Evolutionary conservation across 2,888 invertebrate genomes (phyloP).

Genomic region (Caenorhabditis doughertyi): DNA sequence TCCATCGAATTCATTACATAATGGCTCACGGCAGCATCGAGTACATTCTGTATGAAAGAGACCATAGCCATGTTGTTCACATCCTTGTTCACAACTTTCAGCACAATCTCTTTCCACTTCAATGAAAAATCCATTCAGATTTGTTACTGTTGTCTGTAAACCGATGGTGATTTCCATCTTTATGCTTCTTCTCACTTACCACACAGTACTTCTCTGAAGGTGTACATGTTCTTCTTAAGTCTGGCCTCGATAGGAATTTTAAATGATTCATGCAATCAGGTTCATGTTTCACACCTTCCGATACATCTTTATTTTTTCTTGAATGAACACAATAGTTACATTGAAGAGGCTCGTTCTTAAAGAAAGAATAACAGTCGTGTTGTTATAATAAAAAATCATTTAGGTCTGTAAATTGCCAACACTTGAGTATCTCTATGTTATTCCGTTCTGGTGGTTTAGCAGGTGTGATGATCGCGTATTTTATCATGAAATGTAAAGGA

Average conservation of each 20-base stretch:
- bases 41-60: constrained; percentile 76
- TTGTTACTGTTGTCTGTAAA: constrained; percentile 78
- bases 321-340: constrained; percentile 77
- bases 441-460: too few species aligned
- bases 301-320: constrained; percentile 71
- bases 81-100: constrained; percentile 73
- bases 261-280: constrained; percentile 77
- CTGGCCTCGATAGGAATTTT: constrained; percentile 72
- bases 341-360: constrained; percentile 54
- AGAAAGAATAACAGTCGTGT: not conserved
- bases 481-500: too few species aligned
- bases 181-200: constrained; percentile 51
- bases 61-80: constrained; percentile 75
- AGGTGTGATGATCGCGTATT: too few species aligned
- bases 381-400: too few species aligned
- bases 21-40: constrained; percentile 69
- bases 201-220: constrained; percentile 70
- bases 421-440: too few species aligned
- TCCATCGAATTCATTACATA: constrained; percentile 80
- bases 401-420: too few species aligned
- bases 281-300: constrained; percentile 72
- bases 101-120: constrained; percentile 78
- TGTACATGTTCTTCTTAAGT: constrained; percentile 71
- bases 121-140: constrained; percentile 79
- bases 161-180: not conserved